phyloP scores from a whole-genome alignment of 37 sponge, comb jelly and placozoan genomes.

The Spongilla lacustris region DNA sequence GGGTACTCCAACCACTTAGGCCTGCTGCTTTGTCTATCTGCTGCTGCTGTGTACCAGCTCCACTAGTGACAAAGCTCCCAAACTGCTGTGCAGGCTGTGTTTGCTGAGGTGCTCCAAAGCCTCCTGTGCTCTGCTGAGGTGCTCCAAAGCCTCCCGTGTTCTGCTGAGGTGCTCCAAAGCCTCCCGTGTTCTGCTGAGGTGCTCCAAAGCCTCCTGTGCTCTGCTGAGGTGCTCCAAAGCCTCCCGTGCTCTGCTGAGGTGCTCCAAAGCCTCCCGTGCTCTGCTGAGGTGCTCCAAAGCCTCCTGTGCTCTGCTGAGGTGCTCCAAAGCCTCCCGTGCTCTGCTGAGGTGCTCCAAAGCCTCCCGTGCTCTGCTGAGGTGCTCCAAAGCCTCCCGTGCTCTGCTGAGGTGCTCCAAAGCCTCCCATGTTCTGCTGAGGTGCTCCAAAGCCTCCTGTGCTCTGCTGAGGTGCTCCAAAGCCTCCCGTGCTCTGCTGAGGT shows the following conservation, averaged over 20 bases:
- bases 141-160: not conserved
- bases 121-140: not conserved
- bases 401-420: not conserved
- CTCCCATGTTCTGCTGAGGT: not conserved
- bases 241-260: no score
- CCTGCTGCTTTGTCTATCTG: not conserved
- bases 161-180: slow-evolving; percentile 2
- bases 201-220: no score
- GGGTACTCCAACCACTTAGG: not conserved
- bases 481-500: not conserved
- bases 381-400: not conserved
- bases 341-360: no score
- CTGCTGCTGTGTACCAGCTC: not conserved
- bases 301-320: no score
- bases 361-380: not conserved
- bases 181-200: not conserved
- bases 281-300: no score
- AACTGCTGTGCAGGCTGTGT: no score
- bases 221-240: no score
- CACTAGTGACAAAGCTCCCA: no score
- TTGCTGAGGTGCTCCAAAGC: slow-evolving; percentile 4
- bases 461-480: slow-evolving; percentile 4
- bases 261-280: no score
- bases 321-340: no score
- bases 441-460: not conserved